These are phyloP conservation scores for Nasonovia ribisnigri DNA, from an alignment of 2,888 invertebrate species.

Conservation along the genomic window DNA sequence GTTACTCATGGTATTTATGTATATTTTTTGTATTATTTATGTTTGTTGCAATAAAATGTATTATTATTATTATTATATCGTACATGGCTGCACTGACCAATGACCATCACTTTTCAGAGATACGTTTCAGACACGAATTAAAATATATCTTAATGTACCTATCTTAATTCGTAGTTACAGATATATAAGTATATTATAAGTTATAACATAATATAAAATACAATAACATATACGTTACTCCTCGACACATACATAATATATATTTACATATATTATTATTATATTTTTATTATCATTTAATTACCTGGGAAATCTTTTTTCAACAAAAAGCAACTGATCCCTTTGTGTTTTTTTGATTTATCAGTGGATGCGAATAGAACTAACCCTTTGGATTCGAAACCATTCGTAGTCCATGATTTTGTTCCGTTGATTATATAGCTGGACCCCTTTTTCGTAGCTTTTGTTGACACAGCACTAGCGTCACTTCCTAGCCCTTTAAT, in stretches of 20 bases:
- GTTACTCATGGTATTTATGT: too few relatives aligned
- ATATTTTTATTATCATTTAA: neutral
- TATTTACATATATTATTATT: too few relatives aligned
- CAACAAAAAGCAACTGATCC: conserved; percentile 91
- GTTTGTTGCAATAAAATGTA: too few relatives aligned
- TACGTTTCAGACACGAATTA: neutral
- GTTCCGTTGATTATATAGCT: conserved; percentile 87
- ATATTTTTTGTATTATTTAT: too few relatives aligned
- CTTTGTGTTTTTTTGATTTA: conserved; percentile 79
- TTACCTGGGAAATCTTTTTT: conserved; percentile 74
- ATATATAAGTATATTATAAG: too few relatives aligned
- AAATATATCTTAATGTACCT: too few relatives aligned
- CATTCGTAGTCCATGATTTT: conserved; percentile 96
- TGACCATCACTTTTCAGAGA: neutral
- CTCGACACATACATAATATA: neutral
- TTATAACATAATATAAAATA: neutral
- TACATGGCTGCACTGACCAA: neutral
- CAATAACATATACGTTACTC: neutral
- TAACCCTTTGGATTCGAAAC: conserved; percentile 85
- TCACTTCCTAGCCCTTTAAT: conserved; percentile 73
- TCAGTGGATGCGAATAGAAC: conserved; percentile 94
- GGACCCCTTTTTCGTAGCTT: conserved; percentile 79
- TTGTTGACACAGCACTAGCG: conserved; percentile 95
- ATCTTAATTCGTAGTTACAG: too few relatives aligned
- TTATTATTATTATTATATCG: too few relatives aligned